A percentile compares a stretch with the other conserved stretches of the same genome.
phyloP scores from a whole-genome alignment of 53 echinoderm and acorn worm species.

The Antedon mediterranea region DNA sequence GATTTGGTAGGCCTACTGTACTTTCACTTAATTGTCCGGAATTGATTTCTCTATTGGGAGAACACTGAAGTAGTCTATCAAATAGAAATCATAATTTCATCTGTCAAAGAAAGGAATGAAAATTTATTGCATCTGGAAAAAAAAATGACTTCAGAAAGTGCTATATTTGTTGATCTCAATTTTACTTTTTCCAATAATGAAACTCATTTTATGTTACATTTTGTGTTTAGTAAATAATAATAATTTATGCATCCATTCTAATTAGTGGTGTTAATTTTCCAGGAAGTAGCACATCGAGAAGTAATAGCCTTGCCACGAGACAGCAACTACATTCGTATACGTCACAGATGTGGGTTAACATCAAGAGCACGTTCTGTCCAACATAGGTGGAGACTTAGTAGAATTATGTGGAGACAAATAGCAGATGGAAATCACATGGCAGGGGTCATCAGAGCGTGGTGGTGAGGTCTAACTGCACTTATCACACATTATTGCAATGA shows the following conservation, averaged over 20 bases:
- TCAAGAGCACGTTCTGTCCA: slow-evolving; percentile 67
- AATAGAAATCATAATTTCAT: too few species aligned
- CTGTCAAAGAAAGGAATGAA: too few species aligned
- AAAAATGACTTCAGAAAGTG: too few species aligned
- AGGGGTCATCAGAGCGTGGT: slow-evolving; percentile 53
- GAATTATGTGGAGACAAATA: slow-evolving; percentile 61
- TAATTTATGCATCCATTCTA: not conserved
- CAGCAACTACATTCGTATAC: slow-evolving; percentile 64
- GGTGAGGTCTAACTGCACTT: slow-evolving; percentile 33
- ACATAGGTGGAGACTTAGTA: slow-evolving; percentile 60
- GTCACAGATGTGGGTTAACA: slow-evolving; percentile 80
- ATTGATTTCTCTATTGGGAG: too few species aligned
- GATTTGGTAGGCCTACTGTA: too few species aligned
- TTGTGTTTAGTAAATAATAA: not conserved
- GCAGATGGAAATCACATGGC: slow-evolving; percentile 86
- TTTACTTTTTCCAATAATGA: too few species aligned
- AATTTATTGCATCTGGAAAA: too few species aligned
- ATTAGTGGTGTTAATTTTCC: not conserved
- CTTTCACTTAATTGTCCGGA: too few species aligned
- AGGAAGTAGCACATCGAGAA: slow-evolving; percentile 73
- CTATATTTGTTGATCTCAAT: too few species aligned
- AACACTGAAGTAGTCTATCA: too few species aligned
- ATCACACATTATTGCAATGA: too few species aligned
- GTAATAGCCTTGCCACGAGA: slow-evolving; percentile 72
- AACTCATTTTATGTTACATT: too few species aligned